phyloP scores from a whole-genome alignment of 2,113 vertebrate genomes.

The Piprites chloris region DNA sequence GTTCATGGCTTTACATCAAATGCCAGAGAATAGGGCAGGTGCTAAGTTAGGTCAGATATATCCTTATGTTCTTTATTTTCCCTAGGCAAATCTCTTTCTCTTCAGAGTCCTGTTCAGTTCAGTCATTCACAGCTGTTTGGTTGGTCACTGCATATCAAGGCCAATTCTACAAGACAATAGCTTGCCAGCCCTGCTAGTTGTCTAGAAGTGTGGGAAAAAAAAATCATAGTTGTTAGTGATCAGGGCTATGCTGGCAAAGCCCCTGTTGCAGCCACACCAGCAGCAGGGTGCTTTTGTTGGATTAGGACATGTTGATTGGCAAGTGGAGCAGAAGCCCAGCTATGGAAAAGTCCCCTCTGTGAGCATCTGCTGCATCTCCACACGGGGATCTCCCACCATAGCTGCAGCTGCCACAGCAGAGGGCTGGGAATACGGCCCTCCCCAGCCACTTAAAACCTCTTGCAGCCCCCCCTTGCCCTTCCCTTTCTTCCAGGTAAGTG shows the following conservation, averaged over 20 bases:
- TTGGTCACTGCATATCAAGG: not conserved
- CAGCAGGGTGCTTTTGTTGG: not conserved
- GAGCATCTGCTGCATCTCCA: not conserved
- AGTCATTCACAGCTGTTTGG: not conserved
- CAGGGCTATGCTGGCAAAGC: not conserved
- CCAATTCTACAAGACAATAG: not conserved
- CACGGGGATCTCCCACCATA: not conserved
- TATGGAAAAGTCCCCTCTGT: not conserved
- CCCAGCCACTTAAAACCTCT: not conserved
- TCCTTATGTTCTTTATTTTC: not conserved
- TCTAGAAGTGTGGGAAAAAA: not conserved
- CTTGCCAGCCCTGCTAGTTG: not conserved
- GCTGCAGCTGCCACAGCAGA: not conserved
- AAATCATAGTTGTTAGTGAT: not conserved
- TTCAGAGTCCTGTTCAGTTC: not conserved
- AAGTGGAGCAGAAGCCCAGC: rapidly evolving
- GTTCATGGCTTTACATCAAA: not conserved
- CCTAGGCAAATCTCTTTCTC: not conserved
- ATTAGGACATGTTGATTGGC: not conserved
- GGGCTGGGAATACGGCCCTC: not conserved
- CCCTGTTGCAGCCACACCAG: not conserved
- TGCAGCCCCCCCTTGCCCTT: rapidly evolving
- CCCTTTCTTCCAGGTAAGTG: not conserved
- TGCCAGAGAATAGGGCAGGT: not conserved
- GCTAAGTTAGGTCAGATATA: not conserved